Base-by-base conservation (phyloP, 2,888 invertebrate species). In the Tanytarsus gracilentus region DNA sequence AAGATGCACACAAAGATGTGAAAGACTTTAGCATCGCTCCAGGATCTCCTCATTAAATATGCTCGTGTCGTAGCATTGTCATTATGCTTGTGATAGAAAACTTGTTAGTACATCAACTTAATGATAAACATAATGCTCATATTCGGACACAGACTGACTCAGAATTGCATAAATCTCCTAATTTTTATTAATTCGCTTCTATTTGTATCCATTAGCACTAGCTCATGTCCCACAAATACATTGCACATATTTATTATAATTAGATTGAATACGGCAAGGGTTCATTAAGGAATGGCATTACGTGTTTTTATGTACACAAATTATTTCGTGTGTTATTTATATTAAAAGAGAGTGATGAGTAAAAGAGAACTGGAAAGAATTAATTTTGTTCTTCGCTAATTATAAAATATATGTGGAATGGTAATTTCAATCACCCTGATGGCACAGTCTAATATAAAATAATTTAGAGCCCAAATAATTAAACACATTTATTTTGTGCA, bases 41-140 rank as follows among this genome's bases (percentile, higher is more conserved):
- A n/a, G n/a, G n/a, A n/a, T n/a, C n/a, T 14, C 8, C n/a, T 40
- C 55, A 55, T 55, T 55, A 55, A 21, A 40, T 55, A 55, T 40
- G 55, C 55, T 40, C 26, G 27, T 39, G 55, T 33, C 33, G 55
- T 44, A 44, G 21, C 16, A 44, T 44, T 55, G 55, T 55, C 36
- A 36, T 53, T 33, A 33, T 33, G 18, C 14, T 49, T 33, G 33
- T 11, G 33, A 33, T 18, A 23, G 11, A 44, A 39, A 44, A 44
- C 18, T 44, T 44, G 44, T 44, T 44, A 18, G 44, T 18, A 44
- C 44, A 44, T 44, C 18, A 44, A 23, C 44, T 44, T 44, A 44
- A 44, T 44, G 44, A 44, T 23, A 18, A 44, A 44, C 11, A n/a
- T n/a, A n/a, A n/a, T n/a, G n/a, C n/a, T n/a, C n/a, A n/a, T n/a